These are phyloP conservation scores for Bubo bubo DNA, from an alignment of 2,113 vertebrate species.

Conservation along the genomic window DNA sequence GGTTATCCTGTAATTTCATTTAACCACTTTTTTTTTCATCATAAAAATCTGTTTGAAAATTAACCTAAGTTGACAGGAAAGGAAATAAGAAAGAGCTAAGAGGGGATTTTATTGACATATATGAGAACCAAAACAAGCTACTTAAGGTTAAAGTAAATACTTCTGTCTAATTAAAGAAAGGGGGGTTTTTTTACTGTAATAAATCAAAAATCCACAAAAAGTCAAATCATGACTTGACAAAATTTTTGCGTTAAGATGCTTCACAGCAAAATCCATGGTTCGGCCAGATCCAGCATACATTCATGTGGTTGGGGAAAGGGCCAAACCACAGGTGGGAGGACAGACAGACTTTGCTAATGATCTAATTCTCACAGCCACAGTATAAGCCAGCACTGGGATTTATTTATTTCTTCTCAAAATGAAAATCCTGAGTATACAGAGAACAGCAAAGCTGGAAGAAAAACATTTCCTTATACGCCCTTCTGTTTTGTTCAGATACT, in stretches of 20 bases:
- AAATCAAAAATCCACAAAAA: neutral
- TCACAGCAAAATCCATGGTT: neutral
- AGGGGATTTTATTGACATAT: neutral
- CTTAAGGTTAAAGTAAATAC: neutral
- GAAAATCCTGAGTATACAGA: conserved; percentile 52
- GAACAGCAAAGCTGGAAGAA: conserved; percentile 37
- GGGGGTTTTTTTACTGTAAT: neutral
- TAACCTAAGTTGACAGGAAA: neutral
- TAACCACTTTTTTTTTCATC: neutral
- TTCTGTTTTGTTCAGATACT: conserved; percentile 7
- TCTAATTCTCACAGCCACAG: conserved; percentile 33
- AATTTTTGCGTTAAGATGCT: neutral
- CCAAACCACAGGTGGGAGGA: neutral
- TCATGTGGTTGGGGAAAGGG: neutral
- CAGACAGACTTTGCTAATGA: neutral
- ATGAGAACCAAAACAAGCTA: neutral
- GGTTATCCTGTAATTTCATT: neutral
- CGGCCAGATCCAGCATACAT: neutral
- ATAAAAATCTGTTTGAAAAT: neutral
- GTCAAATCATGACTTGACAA: neutral
- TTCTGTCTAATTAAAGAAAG: neutral
- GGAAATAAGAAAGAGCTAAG: neutral
- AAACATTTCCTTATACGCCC: neutral
- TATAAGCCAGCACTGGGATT: conserved; percentile 6
- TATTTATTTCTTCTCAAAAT: conserved; percentile 50